Evolutionary conservation across 2,797 vertebrate species (phyloP).

Genomic region (Pseudopleuronectes americanus): DNA sequence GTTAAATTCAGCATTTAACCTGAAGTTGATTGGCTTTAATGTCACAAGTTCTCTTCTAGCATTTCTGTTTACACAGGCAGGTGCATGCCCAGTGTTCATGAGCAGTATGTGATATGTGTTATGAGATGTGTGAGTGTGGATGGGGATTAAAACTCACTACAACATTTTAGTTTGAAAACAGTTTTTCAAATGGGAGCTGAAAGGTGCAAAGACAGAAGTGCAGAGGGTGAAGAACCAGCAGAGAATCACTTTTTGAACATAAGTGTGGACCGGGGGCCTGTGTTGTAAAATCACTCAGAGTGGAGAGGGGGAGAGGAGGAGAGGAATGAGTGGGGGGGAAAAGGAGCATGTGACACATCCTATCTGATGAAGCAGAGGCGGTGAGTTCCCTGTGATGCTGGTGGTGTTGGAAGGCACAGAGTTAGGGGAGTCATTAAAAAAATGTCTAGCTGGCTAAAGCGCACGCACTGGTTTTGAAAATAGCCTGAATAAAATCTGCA

Average conservation of each 20-base stretch:
- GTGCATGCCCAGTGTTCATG: too few species aligned
- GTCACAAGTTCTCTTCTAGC: too few species aligned
- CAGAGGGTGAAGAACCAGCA: slow-evolving; percentile 36
- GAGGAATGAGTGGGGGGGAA: slow-evolving; percentile 16
- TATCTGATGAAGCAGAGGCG: slow-evolving; percentile 66
- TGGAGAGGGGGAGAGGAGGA: not conserved
- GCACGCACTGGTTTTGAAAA: slow-evolving; percentile 73
- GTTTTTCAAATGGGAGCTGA: slow-evolving; percentile 33
- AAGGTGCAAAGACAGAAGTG: slow-evolving; percentile 25
- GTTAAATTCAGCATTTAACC: too few species aligned
- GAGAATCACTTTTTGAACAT: slow-evolving; percentile 51
- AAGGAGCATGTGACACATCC: slow-evolving; percentile 41
- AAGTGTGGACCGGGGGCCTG: slow-evolving; percentile 27
- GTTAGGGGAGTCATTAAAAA: slow-evolving; percentile 82
- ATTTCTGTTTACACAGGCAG: too few species aligned
- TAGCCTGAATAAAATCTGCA: slow-evolving; percentile 84
- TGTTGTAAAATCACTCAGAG: slow-evolving; percentile 39
- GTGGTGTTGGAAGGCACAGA: slow-evolving; percentile 54
- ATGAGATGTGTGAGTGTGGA: too few species aligned
- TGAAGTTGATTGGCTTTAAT: too few species aligned
- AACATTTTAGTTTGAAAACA: too few species aligned
- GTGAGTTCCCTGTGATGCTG: slow-evolving; percentile 55
- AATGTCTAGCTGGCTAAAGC: slow-evolving; percentile 82
- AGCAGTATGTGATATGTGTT: too few species aligned
- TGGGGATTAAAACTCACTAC: too few species aligned